phyloP scores from a whole-genome alignment of 2,888 invertebrate genomes.

The Norana najaformis region DNA sequence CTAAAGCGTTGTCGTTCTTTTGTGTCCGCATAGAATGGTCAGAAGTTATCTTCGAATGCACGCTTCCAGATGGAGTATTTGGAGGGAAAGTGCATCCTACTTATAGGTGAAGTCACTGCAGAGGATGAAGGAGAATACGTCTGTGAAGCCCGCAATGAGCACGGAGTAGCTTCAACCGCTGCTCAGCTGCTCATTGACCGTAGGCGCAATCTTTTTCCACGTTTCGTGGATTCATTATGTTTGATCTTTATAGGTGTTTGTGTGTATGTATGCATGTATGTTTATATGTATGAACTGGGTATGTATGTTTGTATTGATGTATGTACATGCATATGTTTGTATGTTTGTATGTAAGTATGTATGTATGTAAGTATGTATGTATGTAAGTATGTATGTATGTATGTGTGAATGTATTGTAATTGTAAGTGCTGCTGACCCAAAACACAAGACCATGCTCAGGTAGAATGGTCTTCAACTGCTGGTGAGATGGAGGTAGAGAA shows the following conservation, averaged over 20 bases:
- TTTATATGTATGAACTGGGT: not conserved
- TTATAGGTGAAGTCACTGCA: not conserved
- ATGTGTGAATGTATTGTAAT: not conserved
- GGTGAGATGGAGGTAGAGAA: not conserved
- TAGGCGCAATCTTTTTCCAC: not conserved
- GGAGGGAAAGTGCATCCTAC: not conserved
- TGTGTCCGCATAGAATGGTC: not conserved
- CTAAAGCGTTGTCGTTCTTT: conserved; percentile 9
- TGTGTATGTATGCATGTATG: not conserved
- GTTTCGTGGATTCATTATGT: not conserved
- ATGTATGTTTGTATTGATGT: not conserved
- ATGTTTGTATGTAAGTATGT: not conserved
- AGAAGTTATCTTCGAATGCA: not conserved
- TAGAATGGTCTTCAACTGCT: not conserved
- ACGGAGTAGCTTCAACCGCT: not conserved
- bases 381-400: not conserved
- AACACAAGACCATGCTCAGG: not conserved
- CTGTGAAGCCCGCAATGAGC: not conserved
- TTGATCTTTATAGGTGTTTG: not conserved
- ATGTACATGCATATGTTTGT: not conserved
- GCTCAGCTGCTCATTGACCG: conserved; percentile 25
- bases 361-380: not conserved
- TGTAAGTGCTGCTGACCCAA: not conserved
- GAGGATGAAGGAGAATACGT: conserved; percentile 29
- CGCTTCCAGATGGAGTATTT: conserved; percentile 21